Conservation (phyloP, 2,113 vertebrate genomes). For the Oreochromis niloticus region DNA sequence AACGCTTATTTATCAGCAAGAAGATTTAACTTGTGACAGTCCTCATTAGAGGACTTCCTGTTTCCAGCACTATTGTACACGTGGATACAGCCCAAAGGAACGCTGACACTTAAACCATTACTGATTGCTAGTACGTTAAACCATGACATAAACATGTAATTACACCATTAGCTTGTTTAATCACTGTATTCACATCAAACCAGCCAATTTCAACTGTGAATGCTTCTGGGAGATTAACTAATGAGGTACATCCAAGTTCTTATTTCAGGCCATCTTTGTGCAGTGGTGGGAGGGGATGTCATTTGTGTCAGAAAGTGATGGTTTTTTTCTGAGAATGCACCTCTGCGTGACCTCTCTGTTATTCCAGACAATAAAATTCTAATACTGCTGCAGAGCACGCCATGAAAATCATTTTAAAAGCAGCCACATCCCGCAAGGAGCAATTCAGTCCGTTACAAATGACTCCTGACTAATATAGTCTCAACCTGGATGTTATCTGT, state of each 20-base stretch:
- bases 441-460: slow-evolving; percentile 7
- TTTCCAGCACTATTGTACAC: not conserved
- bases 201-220: not conserved
- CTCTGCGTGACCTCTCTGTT: not conserved
- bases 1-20: not conserved
- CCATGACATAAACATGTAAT: not conserved
- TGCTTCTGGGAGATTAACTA: not conserved
- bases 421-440: not conserved
- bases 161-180: not conserved
- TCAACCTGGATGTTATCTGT: slow-evolving; percentile 23
- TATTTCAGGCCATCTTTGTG: not conserved
- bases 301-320: not conserved
- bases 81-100: not conserved
- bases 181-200: not conserved
- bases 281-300: not conserved
- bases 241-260: not conserved
- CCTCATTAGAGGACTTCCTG: not conserved
- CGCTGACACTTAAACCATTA: not conserved
- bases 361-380: not conserved
- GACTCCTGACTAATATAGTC: slow-evolving; percentile 16
- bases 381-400: not conserved
- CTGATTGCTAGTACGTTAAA: not conserved
- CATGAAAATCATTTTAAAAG: slow-evolving; percentile 5
- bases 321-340: not conserved
- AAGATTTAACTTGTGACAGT: not conserved